Percentiles rank a stretch among this genome's conserved stretches.
These are phyloP conservation scores for Platysteira castanea DNA, from an alignment of 2,113 vertebrate genomes.

Conservation along the genomic window DNA sequence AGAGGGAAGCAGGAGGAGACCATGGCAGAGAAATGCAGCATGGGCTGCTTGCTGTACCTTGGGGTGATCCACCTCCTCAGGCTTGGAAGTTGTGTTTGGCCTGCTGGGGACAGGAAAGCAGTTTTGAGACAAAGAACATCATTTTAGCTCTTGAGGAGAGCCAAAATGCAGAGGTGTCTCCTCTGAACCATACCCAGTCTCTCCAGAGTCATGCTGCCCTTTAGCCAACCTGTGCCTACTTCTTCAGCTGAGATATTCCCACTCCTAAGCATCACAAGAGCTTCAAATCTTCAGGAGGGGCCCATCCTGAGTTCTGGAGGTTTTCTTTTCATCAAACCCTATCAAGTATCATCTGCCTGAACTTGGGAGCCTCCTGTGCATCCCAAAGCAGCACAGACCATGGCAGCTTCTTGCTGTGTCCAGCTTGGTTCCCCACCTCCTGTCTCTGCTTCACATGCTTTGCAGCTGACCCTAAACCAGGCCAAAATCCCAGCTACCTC, in stretches of 20 bases:
- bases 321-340: background rate
- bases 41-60: background rate
- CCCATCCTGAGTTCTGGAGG: background rate
- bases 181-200: background rate
- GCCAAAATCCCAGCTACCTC: background rate
- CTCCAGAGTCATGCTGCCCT: background rate
- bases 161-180: background rate
- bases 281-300: background rate
- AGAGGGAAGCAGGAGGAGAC: background rate
- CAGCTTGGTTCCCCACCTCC: background rate
- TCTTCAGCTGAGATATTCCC: background rate
- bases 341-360: fast-evolving
- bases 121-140: background rate
- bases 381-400: background rate
- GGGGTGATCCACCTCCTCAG: background rate
- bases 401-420: fast-evolving
- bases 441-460: background rate
- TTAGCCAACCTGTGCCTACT: background rate
- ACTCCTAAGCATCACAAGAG: background rate
- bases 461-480: background rate
- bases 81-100: background rate
- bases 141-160: background rate
- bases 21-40: fast-evolving
- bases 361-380: fast-evolving
- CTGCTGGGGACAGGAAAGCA: background rate